Conservation (phyloP, 2,113 vertebrate species). For the Peromyscus leucopus region DNA sequence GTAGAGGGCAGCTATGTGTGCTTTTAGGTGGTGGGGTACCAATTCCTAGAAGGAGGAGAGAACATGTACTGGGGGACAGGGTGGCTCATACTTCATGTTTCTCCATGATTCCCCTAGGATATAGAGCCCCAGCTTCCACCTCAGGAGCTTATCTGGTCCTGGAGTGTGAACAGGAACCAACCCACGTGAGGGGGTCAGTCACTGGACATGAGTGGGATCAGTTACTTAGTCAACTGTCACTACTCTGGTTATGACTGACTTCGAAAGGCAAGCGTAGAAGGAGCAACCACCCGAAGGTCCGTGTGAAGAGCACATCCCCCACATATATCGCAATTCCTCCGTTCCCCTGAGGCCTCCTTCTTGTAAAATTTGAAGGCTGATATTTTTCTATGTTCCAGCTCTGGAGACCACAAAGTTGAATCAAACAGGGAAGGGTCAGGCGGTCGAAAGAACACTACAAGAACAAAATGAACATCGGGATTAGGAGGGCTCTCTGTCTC, state of each 20-base stretch:
- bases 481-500: neutral
- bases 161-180: neutral
- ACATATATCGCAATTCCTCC: neutral
- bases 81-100: neutral
- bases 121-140: neutral
- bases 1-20: neutral
- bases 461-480: neutral
- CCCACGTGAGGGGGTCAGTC: neutral
- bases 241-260: neutral
- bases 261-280: neutral
- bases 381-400: neutral
- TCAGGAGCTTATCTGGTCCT: neutral
- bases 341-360: neutral
- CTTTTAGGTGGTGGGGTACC: neutral
- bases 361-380: conserved; percentile 1
- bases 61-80: neutral
- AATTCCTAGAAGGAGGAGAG: neutral
- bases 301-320: neutral
- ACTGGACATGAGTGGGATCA: neutral
- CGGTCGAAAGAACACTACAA: neutral
- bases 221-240: neutral
- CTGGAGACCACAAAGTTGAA: neutral
- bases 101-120: neutral
- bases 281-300: neutral
- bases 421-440: neutral